These are phyloP conservation scores for Trichonephila clavata DNA, from an alignment of 1,140 invertebrate species.

Conservation along the genomic window DNA sequence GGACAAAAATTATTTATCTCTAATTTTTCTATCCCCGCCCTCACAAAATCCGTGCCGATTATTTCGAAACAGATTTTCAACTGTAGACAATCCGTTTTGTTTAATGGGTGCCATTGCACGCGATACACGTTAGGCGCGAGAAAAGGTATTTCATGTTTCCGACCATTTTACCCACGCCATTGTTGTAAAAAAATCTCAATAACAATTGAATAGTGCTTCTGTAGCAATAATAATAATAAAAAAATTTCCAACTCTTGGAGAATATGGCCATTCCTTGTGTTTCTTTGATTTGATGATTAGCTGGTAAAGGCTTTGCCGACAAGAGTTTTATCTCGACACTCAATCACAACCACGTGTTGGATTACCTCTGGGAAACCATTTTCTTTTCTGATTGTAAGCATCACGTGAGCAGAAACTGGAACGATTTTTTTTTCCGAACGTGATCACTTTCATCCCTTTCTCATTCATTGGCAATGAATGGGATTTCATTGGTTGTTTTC, in stretches of 20 bases:
- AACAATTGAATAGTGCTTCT: constrained; percentile 21
- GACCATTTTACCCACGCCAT: background rate
- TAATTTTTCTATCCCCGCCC: background rate
- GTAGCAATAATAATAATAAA: background rate
- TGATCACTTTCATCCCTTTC: background rate
- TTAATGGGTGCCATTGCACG: constrained; percentile 5
- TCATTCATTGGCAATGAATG: background rate
- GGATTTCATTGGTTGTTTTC: background rate
- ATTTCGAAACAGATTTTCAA: background rate
- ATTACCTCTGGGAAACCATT: background rate
- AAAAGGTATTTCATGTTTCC: background rate
- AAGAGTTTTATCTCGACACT: background rate
- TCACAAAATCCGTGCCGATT: constrained; percentile 12
- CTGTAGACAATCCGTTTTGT: constrained; percentile 17
- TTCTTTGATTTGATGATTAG: constrained; percentile 41
- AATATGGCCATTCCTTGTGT: background rate
- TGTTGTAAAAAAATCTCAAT: background rate
- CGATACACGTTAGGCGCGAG: background rate
- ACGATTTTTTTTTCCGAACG: background rate
- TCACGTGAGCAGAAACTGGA: background rate
- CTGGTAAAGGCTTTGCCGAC: constrained; percentile 1
- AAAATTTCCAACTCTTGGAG: background rate
- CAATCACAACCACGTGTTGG: constrained; percentile 13
- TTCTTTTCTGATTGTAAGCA: background rate
- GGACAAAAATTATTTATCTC: constrained; percentile 37